Evolutionary conservation across 2,797 vertebrate species (phyloP).

Genomic region (Sternotherus odoratus): DNA sequence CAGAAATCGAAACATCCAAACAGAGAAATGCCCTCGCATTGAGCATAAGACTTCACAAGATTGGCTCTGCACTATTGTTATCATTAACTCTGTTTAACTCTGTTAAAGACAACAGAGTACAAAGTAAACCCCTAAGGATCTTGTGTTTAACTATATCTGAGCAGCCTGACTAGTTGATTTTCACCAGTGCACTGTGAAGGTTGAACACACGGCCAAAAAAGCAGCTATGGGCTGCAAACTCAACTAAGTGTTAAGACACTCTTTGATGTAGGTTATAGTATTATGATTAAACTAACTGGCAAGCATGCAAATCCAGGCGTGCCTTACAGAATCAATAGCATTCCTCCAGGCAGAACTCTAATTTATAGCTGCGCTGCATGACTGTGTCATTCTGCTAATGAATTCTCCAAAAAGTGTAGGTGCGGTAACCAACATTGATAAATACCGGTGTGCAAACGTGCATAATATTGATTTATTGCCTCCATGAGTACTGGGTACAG

Average conservation of each 20-base stretch:
- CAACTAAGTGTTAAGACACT: not conserved
- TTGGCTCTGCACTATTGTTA: not conserved
- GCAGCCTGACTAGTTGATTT: not conserved
- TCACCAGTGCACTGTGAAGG: not conserved
- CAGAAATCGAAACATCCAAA: too few species aligned
- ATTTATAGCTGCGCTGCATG: slow-evolving; percentile 54
- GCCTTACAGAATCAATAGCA: slow-evolving; percentile 41
- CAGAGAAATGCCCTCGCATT: not conserved
- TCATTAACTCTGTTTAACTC: too few species aligned
- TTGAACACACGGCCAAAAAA: not conserved
- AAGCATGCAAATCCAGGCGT: slow-evolving; percentile 26
- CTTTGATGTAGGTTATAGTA: not conserved
- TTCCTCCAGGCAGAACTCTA: slow-evolving; percentile 62
- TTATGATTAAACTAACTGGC: slow-evolving; percentile 45
- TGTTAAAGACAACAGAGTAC: not conserved
- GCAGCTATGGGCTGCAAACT: not conserved
- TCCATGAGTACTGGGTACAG: slow-evolving; percentile 22
- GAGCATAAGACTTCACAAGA: not conserved
- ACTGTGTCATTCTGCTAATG: slow-evolving; percentile 65
- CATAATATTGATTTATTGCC: slow-evolving; percentile 69
- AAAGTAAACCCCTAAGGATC: not conserved
- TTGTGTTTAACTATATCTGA: not conserved
- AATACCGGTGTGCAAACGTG: slow-evolving; percentile 55
- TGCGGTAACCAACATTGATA: slow-evolving; percentile 70
- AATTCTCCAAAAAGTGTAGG: slow-evolving; percentile 67